Evolutionary conservation across 2,888 invertebrate genomes (phyloP), one percentile per base, ranked within the genome.

Genomic region (Agrotis exclamationis): DNA sequence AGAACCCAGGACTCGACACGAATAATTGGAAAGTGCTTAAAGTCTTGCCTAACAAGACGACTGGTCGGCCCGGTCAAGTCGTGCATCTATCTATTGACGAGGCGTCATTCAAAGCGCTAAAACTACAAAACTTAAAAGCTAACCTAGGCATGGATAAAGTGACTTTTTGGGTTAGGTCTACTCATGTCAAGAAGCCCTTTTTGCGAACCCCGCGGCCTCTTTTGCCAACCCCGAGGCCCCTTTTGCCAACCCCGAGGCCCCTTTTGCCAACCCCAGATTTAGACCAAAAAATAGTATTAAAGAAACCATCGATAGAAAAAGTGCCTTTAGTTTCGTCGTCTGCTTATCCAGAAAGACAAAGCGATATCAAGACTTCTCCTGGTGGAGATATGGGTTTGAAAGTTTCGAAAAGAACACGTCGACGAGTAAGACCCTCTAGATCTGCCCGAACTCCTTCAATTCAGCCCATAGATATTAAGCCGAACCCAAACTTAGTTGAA

Each of bases 1-100:
- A 79, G 62, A 79, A 79, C 13, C 62, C 81, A 50, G 72, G 64
- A 44, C 76, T 79, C 0, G 1, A 79, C 0, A 79, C 72, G 13
- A 5, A 45, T 18, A 18, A 24, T 39, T 79, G 79, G 79, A 53
- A 68, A 33, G 54, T 79, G 3, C 11, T 47, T 4, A 47, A 28
- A 9, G 18, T 28, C 39, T 39, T 39, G 2, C 24, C 0, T 2
- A 53, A 44, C 58, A 7, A 39, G 11, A 39, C 1, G 11, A 39
- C 1, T 39, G 39, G 39, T 39, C 39, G 39, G 39, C 39, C 39
- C 11, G 72, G 62, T 20, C n/a, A 58, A 22, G 16, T 72, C 9
- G 28, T 80, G 2, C 0, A n/a, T 14, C 22, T 79, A 11, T 33
- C 45, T 18, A 28, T 79, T 9, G 76, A 79, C 28, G 16, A 48